Base-by-base conservation (phyloP, 2,113 vertebrate genomes). In the Heliornis fulica region DNA sequence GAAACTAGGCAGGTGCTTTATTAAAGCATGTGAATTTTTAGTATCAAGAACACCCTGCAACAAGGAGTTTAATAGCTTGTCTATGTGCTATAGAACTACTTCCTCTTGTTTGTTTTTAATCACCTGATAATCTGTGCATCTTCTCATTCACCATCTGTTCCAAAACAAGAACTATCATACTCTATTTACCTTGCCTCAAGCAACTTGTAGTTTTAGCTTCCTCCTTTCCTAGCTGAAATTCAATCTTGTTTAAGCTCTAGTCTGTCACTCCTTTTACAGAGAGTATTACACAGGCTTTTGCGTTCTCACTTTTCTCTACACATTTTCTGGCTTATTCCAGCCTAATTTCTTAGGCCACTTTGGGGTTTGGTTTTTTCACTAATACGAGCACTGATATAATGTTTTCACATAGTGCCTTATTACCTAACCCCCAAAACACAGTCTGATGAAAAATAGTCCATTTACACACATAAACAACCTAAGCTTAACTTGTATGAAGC, bases 131-230 rank as follows among this genome's bases (percentile, higher is more conserved):
- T 71, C 85, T 79, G 61, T 61, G 48, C 75, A 94, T 79, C 90
- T 82, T 61, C 91, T 87, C 43, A 87, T 71, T 60, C 65, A 64
- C 87, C 0, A 1, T 36, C 60, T 95, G 74, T 56, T 95, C 61
- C 84, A 71, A 94, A 91, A 60, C 82, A 93, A 93, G 65, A 94
- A 51, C 34, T 15, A 89, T 22, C 56, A 84, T 56, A 87, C 32
- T 45, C 38, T 54, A 43, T 84, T 94, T 91, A 91, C 90, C 23
- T 85, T 87, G 65, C 90, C 82, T 83, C 57, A 76, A 94, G 84
- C 61, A 84, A 84, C 48, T 87, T 60, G 31, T 17, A 32, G 50
- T 64, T 87, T 71, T 48, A 78, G 51, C 29, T 81, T 84, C 51
- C 64, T 78, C 41, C 60, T 31, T 53, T 90, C 45, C 41, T 20